Evolutionary conservation across 2,797 vertebrate genomes (phyloP).

Genomic region (Falco naumanni): DNA sequence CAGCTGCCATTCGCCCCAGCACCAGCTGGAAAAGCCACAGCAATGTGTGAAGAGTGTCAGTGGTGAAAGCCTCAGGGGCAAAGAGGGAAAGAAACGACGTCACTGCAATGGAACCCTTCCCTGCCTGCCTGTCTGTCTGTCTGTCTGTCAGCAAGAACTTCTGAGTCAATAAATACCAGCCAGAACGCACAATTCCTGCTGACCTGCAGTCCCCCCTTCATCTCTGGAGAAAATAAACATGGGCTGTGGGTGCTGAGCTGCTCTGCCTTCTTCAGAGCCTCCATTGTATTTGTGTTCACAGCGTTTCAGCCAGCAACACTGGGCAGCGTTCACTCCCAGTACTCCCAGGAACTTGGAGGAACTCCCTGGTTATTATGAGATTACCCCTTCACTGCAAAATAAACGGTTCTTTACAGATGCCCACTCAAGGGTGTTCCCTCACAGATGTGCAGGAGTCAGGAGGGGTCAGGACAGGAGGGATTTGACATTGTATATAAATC

Average conservation of each 20-base stretch:
- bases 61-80: conserved; percentile 61
- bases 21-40: conserved; percentile 69
- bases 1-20: conserved; percentile 24
- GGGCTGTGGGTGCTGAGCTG: conserved; percentile 50
- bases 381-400: conserved; percentile 42
- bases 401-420: neutral
- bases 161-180: conserved; percentile 82
- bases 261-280: conserved; percentile 61
- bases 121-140: conserved; percentile 74
- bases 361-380: conserved; percentile 49
- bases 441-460: conserved; percentile 40
- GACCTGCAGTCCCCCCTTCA: conserved; percentile 68
- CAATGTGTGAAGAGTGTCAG: conserved; percentile 60
- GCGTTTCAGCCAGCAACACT: conserved; percentile 33
- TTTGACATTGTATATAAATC: neutral
- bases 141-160: conserved; percentile 78
- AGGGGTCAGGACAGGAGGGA: conserved; percentile 54
- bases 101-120: conserved; percentile 73
- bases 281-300: conserved; percentile 68
- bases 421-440: conserved; percentile 12
- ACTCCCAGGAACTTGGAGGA: conserved; percentile 39
- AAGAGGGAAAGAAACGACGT: conserved; percentile 69
- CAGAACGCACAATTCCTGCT: conserved; percentile 70
- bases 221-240: conserved; percentile 82
- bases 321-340: neutral